A percentile compares a stretch with the other conserved stretches of the same genome.
phyloP scores from a whole-genome alignment of 1,140 invertebrate genomes.

The Aphidius gifuensis region DNA sequence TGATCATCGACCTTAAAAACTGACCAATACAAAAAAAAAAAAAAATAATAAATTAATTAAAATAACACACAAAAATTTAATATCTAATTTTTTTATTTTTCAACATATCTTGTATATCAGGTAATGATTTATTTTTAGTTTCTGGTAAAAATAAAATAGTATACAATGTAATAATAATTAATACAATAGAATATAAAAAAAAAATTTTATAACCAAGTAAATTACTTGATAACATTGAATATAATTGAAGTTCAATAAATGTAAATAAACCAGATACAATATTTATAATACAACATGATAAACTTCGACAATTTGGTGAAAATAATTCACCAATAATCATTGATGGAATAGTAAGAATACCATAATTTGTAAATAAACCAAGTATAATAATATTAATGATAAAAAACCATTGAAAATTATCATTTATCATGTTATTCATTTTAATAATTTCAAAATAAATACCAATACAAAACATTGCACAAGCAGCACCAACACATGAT shows the following conservation, averaged over 20 bases:
- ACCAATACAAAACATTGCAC: conserved; percentile 46
- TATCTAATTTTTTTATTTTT: background rate
- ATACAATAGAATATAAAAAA: conserved; percentile 64
- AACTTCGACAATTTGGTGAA: conserved; percentile 22
- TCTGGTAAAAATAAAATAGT: conserved; percentile 29
- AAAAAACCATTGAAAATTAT: conserved; percentile 17
- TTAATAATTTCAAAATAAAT: conserved; percentile 28
- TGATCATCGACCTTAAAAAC: background rate
- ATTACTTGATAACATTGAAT: conserved; percentile 60
- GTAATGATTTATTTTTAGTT: conserved; percentile 37
- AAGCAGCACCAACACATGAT: conserved; percentile 55
- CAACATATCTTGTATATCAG: conserved; percentile 33
- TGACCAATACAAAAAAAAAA: background rate
- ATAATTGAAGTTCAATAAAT: conserved; percentile 74
- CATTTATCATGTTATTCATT: background rate
- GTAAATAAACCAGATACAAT: conserved; percentile 69
- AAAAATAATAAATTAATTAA: background rate
- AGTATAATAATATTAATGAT: conserved; percentile 7
- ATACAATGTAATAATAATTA: conserved; percentile 21
- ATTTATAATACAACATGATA: conserved; percentile 62
- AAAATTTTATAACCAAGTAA: conserved; percentile 68
- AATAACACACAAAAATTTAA: background rate
- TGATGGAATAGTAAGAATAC: conserved; percentile 69
- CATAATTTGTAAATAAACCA: conserved; percentile 51
- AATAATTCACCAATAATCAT: conserved; percentile 53